Base-by-base conservation (phyloP, 1,140 invertebrate species). In the Chelonus insularis region DNA sequence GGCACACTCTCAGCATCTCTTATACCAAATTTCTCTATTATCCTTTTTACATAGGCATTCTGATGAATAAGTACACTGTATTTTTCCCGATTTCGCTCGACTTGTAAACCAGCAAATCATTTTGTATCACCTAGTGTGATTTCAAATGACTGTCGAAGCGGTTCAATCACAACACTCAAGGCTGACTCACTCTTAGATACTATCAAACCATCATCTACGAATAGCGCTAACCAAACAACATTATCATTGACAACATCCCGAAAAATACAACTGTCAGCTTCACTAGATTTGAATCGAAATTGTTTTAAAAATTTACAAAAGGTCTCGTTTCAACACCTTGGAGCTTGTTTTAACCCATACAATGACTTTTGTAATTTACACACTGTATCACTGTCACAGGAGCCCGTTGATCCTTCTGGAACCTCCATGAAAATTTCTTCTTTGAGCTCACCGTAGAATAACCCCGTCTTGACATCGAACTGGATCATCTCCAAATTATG, bases 291-390 rank as follows among this genome's bases (percentile, higher is more conserved):
- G 20, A 78, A 69, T 6, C 55, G 50, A 8, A 68, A 21, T 4
- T 68, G 54, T 12, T 39, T 34, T 16, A 69, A 36, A 29, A 67
- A 59, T 9, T 57, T 43, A 39, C 52, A 55, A 63, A 77, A 77
- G 37, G 68, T 73, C 23, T 0, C 14, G 14, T 75, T 76, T 70
- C 70, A 74, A 45, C 74, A 74, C n/a, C 70, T 52, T 0, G 69
- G 68, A 45, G 80, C 61, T 47, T 79, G 74, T 55, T 77, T 76
- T 5, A 82, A 50, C 0, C 77, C 76, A 67, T 79, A 65, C 57
- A 65, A 14, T 2, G 12, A 34, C 14, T 36, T 36, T 16, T 8
- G 4, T 52, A 25, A 18, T 20, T 29, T 25, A n/a, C 41, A 45
- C 3, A 45, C 16, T 4, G 66, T 68, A 47, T 0, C 68, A 66